Conservation (phyloP, 1,140 invertebrate species). For the Wasmannia auropunctata region DNA sequence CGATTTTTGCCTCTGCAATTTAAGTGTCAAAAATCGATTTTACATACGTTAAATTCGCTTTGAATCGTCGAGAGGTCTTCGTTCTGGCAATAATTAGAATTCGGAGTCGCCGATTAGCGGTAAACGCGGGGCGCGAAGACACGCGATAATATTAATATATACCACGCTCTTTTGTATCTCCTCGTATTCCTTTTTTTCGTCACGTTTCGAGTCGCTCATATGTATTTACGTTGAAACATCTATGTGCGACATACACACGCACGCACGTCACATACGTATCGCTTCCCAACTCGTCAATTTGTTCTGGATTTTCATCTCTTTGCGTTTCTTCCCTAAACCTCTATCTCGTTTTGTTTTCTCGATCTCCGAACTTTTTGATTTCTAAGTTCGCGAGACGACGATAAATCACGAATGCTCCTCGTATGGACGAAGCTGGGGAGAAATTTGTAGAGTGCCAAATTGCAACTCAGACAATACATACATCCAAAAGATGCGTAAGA, state of each 20-base stretch:
- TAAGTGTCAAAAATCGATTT: background rate
- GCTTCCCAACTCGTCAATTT: constrained; percentile 14
- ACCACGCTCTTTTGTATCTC: background rate
- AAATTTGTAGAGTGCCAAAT: background rate
- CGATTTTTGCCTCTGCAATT: background rate
- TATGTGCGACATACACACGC: background rate
- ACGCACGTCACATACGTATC: constrained; percentile 19
- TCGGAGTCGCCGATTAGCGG: background rate
- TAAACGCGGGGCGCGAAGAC: background rate
- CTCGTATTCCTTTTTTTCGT: too few relatives aligned
- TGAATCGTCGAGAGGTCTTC: background rate
- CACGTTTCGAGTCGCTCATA: constrained; percentile 10
- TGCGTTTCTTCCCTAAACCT: background rate
- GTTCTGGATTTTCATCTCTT: constrained; percentile 33
- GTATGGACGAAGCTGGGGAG: background rate
- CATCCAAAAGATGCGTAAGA: background rate
- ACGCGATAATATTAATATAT: too few relatives aligned
- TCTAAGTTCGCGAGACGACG: constrained; percentile 13
- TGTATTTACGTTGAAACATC: constrained; percentile 5
- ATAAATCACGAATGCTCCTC: background rate
- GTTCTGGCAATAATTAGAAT: background rate
- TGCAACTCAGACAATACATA: background rate
- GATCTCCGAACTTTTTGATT: constrained; percentile 25
- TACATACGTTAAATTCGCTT: background rate
- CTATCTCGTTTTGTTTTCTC: background rate